Evolutionary conservation across 2,888 invertebrate genomes (phyloP).

Genomic region (Hanleya hanleyi): DNA sequence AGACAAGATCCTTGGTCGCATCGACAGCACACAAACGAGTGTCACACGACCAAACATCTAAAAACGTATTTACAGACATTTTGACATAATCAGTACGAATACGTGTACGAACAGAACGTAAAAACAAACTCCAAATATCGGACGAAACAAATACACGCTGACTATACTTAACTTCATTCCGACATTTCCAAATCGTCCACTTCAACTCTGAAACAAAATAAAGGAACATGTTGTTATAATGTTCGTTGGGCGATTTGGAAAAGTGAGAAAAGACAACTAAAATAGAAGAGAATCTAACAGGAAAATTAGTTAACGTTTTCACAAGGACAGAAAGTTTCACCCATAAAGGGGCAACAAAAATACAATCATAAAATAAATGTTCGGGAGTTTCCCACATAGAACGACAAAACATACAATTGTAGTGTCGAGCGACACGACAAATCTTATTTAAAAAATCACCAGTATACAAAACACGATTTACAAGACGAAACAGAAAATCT

Average conservation of each 20-base stretch:
- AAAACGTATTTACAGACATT: not conserved
- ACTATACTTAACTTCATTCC: not conserved
- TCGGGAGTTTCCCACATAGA: not conserved
- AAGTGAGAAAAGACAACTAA: not conserved
- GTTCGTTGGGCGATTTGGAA: not conserved
- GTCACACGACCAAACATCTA: not conserved
- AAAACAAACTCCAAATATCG: not conserved
- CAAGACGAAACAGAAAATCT: not conserved
- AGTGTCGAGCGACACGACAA: not conserved
- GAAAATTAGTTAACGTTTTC: not conserved
- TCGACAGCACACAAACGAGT: not conserved
- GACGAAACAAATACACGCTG: not conserved
- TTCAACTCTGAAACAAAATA: not conserved
- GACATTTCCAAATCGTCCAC: not conserved
- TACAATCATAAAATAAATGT: not conserved
- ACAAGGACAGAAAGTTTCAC: not conserved
- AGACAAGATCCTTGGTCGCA: too few relatives aligned
- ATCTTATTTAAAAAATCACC: not conserved
- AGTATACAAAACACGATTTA: slow-evolving; percentile 1
- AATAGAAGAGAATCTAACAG: not conserved
- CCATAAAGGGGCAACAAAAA: not conserved
- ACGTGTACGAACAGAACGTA: not conserved
- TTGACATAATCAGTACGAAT: not conserved
- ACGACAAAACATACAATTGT: not conserved
- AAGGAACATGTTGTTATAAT: not conserved